Conservation (phyloP, 2,888 invertebrate genomes). For the Phyllotreta cruciferae region DNA sequence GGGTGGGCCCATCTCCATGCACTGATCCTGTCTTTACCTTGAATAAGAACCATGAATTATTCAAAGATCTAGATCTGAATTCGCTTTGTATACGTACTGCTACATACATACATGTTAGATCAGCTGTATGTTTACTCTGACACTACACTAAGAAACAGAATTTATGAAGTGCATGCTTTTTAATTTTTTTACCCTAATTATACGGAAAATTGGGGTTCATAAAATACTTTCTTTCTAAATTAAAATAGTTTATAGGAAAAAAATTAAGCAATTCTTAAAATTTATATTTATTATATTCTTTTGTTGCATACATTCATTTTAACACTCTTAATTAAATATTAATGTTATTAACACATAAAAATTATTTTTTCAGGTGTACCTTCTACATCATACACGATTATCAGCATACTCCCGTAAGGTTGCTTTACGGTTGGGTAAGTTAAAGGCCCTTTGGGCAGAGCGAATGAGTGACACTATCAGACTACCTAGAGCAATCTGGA, state of each 20-base stretch:
- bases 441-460: slow-evolving; percentile 52
- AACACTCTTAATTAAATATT: too few relatives aligned
- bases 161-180: not conserved
- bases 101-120: slow-evolving; percentile 55
- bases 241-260: not conserved
- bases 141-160: slow-evolving; percentile 9
- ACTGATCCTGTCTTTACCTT: slow-evolving; percentile 55
- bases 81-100: slow-evolving; percentile 57
- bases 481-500: slow-evolving; percentile 37
- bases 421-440: slow-evolving; percentile 50
- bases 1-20: slow-evolving; percentile 46
- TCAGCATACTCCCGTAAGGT: slow-evolving; percentile 52
- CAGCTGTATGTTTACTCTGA: not conserved
- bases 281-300: not conserved
- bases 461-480: slow-evolving; percentile 48
- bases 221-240: not conserved
- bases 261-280: not conserved
- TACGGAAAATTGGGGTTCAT: not conserved
- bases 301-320: not conserved
- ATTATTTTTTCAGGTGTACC: slow-evolving; percentile 31
- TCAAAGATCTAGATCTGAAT: slow-evolving; percentile 57
- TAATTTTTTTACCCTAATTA: not conserved
- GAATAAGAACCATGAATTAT: slow-evolving; percentile 57
- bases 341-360: not conserved
- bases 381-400: slow-evolving; percentile 56